Base-by-base conservation (phyloP, 2,888 invertebrate genomes). In the Frankliniella intonsa region DNA sequence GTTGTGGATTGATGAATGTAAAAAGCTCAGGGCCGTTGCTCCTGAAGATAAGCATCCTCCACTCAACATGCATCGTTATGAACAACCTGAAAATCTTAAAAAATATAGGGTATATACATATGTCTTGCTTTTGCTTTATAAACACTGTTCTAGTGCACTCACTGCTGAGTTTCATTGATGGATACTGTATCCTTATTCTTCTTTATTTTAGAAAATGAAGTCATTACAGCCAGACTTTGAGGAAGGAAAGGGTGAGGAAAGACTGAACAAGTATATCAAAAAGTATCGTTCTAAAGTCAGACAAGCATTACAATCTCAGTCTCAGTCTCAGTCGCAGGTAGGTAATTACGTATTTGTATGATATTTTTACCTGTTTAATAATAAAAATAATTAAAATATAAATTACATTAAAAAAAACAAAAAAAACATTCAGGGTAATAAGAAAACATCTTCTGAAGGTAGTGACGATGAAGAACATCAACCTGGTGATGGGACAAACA, bases 201-300 rank as follows among this genome's bases (percentile, higher is more conserved):
- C 22, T 25, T 76, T 25, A 22, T 76, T 25, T 25, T 22, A 76
- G 69, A 76, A 76, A 25, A 76, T 76, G 69, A 76, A 76, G 25
- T 76, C 69, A 76, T 76, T 76, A 1, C 69, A 76, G 9, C 69
- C 69, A 12, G 69, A 76, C 25, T 76, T 76, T 76, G 69, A 76
- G 9, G 69, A 76, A 3, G 69, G 69, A 12, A 76, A 76, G 22
- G 25, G 22, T 76, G 69, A 76, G 25, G 69, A 76, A 76, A 76
- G 69, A 25, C 25, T 25, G 1, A 76, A 76, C 22, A 76, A 25
- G 11, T 25, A 76, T 22, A 8, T 76, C 25, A 25, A 76, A 76
- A 76, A 12, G 25, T 25, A 25, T 9, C 22, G 25, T 1, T 12
- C 11, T 5, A 76, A 25, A 22, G 22, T 25, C 22, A 22, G 25